Evolutionary conservation across 2,113 vertebrate species (phyloP).

Genomic region (Crotalus viridis): DNA sequence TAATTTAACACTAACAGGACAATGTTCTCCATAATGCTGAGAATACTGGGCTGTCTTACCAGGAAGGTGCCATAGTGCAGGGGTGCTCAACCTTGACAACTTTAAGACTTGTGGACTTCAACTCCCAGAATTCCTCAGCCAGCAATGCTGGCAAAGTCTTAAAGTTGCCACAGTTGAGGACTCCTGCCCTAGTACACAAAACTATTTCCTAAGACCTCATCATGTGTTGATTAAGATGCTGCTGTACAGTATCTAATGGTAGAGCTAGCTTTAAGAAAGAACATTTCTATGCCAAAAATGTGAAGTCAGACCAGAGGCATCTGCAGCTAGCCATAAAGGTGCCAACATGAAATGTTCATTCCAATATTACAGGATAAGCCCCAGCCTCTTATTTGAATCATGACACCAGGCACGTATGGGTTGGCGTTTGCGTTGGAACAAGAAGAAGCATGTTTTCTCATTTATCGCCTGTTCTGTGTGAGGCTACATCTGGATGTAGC

Average conservation of each 20-base stretch:
- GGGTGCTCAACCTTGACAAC: no score
- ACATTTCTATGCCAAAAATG: neutral
- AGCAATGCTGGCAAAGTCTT: no score
- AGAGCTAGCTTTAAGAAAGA: neutral
- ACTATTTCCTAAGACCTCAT: neutral
- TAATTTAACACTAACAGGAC: neutral
- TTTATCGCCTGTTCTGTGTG: neutral
- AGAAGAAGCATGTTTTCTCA: neutral
- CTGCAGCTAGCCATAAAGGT: neutral
- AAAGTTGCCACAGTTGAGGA: no score
- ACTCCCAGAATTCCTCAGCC: no score
- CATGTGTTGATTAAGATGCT: neutral
- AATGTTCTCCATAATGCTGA: neutral
- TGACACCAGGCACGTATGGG: neutral
- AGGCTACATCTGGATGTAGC: neutral
- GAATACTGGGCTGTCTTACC: neutral
- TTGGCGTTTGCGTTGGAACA: neutral
- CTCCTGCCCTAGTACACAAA: no score
- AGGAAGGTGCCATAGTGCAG: neutral
- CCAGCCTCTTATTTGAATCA: neutral
- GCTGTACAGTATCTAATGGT: no score
- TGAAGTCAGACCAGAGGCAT: neutral
- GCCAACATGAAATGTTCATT: neutral
- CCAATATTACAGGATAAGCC: neutral
- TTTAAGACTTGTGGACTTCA: no score